phyloP scores from a whole-genome alignment of 2,113 vertebrate genomes.

The Oreochromis aureus region DNA sequence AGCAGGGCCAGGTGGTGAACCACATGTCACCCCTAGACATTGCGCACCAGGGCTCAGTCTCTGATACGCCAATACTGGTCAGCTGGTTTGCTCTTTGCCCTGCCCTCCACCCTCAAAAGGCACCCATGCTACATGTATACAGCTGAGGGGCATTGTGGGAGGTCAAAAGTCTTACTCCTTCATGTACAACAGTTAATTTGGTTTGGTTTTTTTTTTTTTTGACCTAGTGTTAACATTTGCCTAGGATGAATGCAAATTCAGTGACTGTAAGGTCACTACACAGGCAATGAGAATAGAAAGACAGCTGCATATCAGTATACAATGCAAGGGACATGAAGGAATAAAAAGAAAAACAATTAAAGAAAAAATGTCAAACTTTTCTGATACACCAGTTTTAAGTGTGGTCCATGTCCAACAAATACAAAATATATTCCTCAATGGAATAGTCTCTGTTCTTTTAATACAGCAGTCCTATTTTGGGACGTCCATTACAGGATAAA shows the following conservation, averaged over 20 bases:
- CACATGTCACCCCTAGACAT: slow-evolving; percentile 68
- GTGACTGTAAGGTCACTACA: neutral
- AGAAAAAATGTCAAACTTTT: neutral
- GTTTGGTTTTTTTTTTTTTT: neutral
- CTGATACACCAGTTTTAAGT: neutral
- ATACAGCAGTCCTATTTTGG: slow-evolving; percentile 40
- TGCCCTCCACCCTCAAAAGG: slow-evolving; percentile 46
- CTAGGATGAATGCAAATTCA: neutral
- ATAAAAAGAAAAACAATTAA: neutral
- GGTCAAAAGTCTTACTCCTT: slow-evolving; percentile 59
- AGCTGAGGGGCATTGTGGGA: slow-evolving; percentile 50
- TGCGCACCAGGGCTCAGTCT: slow-evolving; percentile 40
- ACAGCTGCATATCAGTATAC: neutral
- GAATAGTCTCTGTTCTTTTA: slow-evolving; percentile 16
- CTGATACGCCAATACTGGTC: slow-evolving; percentile 53
- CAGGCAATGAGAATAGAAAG: neutral
- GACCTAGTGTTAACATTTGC: neutral
- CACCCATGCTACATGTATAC: slow-evolving; percentile 25
- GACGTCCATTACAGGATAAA: slow-evolving; percentile 34
- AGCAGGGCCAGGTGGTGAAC: slow-evolving; percentile 71
- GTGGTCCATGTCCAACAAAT: slow-evolving; percentile 6
- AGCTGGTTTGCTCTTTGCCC: slow-evolving; percentile 63
- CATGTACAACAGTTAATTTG: slow-evolving; percentile 48
- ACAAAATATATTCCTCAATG: slow-evolving; percentile 4
- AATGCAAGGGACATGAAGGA: neutral